Evolutionary conservation across 2,797 vertebrate genomes (phyloP).

Genomic region (Peromyscus attwateri): DNA sequence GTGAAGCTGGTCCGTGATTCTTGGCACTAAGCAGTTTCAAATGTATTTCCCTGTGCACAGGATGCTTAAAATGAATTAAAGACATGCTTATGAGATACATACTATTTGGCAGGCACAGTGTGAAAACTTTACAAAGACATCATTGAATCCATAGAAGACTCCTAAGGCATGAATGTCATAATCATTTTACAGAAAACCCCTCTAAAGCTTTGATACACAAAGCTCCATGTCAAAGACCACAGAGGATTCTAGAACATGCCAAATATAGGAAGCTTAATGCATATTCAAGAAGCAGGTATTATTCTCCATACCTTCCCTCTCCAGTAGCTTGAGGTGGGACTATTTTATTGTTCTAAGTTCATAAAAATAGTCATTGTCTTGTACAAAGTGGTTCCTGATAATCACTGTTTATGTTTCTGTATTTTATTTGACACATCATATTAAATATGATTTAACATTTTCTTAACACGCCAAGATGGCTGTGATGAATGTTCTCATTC

Average conservation of each 20-base stretch:
- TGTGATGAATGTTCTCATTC: background rate
- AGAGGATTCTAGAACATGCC: background rate
- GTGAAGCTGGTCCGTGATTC: background rate
- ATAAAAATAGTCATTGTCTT: constrained; percentile 12
- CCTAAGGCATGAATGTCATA: background rate
- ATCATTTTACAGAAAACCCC: background rate
- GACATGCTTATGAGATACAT: background rate
- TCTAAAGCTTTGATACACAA: background rate
- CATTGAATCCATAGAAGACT: background rate
- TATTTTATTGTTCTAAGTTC: background rate
- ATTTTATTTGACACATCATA: background rate
- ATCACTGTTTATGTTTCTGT: background rate
- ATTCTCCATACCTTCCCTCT: background rate
- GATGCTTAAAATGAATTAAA: constrained; percentile 53
- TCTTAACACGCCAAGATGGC: background rate
- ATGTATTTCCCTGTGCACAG: background rate
- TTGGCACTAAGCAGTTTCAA: background rate
- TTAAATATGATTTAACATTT: constrained; percentile 16
- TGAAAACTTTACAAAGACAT: background rate
- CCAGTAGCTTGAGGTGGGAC: background rate
- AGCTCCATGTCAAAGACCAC: background rate
- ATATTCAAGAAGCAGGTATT: background rate
- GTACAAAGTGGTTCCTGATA: background rate
- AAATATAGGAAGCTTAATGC: background rate
- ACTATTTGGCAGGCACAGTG: constrained; percentile 5